Conservation (phyloP, 2,888 invertebrate genomes). For the Molorchus minor region DNA sequence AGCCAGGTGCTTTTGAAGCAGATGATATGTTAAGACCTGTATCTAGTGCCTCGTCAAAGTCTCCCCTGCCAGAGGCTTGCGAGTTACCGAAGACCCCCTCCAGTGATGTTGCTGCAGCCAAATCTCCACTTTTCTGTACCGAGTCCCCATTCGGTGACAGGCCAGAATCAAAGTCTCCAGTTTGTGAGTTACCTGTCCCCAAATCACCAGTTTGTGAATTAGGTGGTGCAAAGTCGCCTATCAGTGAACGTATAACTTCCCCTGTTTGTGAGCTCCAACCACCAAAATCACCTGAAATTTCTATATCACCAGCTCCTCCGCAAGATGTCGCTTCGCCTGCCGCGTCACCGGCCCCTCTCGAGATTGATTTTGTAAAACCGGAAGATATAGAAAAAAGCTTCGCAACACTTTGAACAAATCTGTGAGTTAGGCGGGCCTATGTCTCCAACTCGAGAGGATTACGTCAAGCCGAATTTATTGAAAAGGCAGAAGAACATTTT, state of each 20-base stretch:
- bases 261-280: not conserved
- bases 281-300: not conserved
- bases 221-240: not conserved
- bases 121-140: conserved; percentile 15
- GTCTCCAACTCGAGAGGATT: conserved; percentile 6
- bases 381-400: conserved; percentile 8
- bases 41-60: conserved; percentile 4
- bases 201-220: conserved; percentile 12
- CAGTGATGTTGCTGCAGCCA: not conserved
- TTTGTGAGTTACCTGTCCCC: not conserved
- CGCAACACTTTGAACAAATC: conserved; percentile 2
- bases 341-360: not conserved
- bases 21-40: not conserved
- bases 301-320: not conserved
- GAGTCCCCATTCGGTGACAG: conserved; percentile 26
- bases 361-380: conserved; percentile 4
- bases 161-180: conserved; percentile 27
- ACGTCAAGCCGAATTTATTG: conserved; percentile 28
- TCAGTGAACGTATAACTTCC: not conserved
- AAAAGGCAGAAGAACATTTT: conserved; percentile 33
- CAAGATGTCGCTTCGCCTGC: not conserved
- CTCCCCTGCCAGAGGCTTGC: conserved; percentile 25
- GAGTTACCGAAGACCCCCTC: conserved; percentile 4
- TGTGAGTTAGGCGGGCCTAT: not conserved
- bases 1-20: not conserved